A percentile compares a stretch with the other conserved stretches of the same genome.
Evolutionary conservation across 2,888 invertebrate species (phyloP).

Genomic region (Furcula furcula): DNA sequence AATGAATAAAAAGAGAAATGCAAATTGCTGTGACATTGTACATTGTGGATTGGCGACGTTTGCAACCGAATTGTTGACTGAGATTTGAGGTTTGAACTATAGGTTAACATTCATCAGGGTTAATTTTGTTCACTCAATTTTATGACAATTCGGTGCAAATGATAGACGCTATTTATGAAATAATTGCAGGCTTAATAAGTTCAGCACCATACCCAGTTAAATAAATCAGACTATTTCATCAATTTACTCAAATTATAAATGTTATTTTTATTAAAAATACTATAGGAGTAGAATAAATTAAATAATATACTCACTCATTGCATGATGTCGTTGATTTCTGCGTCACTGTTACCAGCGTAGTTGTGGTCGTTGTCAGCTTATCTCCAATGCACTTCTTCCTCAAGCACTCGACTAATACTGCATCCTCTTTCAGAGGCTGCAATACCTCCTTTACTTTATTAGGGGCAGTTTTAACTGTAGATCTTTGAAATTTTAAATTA

Average conservation of each 20-base stretch:
- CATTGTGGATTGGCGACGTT: background rate
- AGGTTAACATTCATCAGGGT: too few relatives aligned
- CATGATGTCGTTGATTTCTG: constrained; percentile 72
- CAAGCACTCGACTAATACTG: constrained; percentile 56
- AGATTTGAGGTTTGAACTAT: too few relatives aligned
- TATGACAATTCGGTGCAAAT: too few relatives aligned
- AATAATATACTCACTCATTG: constrained; percentile 74
- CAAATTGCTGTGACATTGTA: background rate
- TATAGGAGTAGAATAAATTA: too few relatives aligned
- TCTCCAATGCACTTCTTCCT: constrained; percentile 70
- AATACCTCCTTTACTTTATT: constrained; percentile 63
- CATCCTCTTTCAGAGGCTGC: constrained; percentile 62
- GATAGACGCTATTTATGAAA: too few relatives aligned
- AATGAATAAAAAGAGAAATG: background rate
- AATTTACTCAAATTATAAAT: too few relatives aligned
- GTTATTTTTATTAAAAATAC: too few relatives aligned
- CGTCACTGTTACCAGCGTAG: constrained; percentile 70
- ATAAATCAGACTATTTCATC: too few relatives aligned
- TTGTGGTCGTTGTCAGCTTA: constrained; percentile 65
- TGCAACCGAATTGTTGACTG: background rate
- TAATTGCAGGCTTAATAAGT: too few relatives aligned
- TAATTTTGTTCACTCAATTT: too few relatives aligned
- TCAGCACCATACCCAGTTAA: too few relatives aligned
- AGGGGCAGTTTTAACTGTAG: constrained; percentile 64
- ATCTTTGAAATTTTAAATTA: constrained; percentile 68